These are phyloP conservation scores for Gallinago nigripennis DNA, from an alignment of 2,797 vertebrate species.

Conservation along the genomic window DNA sequence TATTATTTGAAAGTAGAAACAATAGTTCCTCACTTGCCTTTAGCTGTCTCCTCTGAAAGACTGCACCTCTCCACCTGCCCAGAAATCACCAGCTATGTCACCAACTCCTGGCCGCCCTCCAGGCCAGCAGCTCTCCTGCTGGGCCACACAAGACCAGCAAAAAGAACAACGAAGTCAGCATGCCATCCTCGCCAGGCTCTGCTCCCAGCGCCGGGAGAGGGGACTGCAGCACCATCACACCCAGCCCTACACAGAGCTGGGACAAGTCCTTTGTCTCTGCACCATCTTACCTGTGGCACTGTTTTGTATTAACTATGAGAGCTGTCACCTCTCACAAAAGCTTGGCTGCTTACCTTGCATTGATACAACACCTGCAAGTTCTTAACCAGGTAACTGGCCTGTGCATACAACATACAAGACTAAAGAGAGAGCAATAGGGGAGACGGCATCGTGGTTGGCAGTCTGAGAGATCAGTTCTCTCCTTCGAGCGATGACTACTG, in stretches of 20 bases:
- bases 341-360: neutral
- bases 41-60: neutral
- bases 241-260: rapidly evolving
- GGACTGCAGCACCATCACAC: neutral
- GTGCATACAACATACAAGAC: neutral
- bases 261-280: neutral
- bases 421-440: neutral
- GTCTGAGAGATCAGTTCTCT: neutral
- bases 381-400: neutral
- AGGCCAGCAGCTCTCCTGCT: neutral
- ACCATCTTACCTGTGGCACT: neutral
- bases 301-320: neutral
- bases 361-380: neutral
- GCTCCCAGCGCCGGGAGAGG: neutral
- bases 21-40: neutral
- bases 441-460: neutral
- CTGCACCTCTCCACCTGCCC: neutral
- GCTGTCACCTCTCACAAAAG: neutral
- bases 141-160: neutral
- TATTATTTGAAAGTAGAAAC: neutral
- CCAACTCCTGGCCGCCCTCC: neutral
- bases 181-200: neutral
- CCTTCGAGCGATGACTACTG: neutral
- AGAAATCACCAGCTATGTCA: neutral
- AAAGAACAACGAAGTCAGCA: rapidly evolving